phyloP scores from a whole-genome alignment of 1,140 invertebrate species.

The Copidosoma floridanum region DNA sequence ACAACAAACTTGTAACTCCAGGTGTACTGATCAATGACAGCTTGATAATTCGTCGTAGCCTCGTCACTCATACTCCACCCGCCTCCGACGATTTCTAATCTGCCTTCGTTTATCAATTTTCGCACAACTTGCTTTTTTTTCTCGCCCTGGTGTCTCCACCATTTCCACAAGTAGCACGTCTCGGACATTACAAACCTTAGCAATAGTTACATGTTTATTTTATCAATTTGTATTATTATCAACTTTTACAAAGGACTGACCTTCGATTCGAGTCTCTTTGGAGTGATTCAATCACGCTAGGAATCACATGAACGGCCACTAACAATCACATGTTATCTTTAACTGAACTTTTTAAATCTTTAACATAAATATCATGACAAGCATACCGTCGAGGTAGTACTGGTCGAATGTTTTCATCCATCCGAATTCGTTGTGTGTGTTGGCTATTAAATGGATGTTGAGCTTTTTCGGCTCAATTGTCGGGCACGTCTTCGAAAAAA shows the following conservation, averaged over 20 bases:
- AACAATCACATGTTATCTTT: slow-evolving; percentile 92
- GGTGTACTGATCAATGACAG: slow-evolving; percentile 89
- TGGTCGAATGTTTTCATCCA: slow-evolving; percentile 93
- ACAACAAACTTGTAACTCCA: slow-evolving; percentile 66
- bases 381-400: slow-evolving; percentile 79
- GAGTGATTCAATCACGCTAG: slow-evolving; percentile 78
- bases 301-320: too few relatives aligned
- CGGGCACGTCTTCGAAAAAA: not conserved
- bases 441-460: slow-evolving; percentile 81
- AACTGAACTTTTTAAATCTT: slow-evolving; percentile 51
- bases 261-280: slow-evolving; percentile 68
- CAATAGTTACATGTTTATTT: slow-evolving; percentile 11
- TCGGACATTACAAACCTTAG: slow-evolving; percentile 75
- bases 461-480: slow-evolving; percentile 51
- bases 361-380: not conserved
- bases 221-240: slow-evolving; percentile 17
- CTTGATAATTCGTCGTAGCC: slow-evolving; percentile 86
- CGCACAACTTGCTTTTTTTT: slow-evolving; percentile 59
- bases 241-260: slow-evolving; percentile 40
- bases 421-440: slow-evolving; percentile 87
- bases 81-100: slow-evolving; percentile 84
- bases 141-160: slow-evolving; percentile 80
- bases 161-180: slow-evolving; percentile 88
- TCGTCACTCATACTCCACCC: slow-evolving; percentile 95
- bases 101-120: slow-evolving; percentile 68